A percentile compares a stretch with the other conserved stretches of the same genome.
These are phyloP conservation scores for Sminthurides aquaticus DNA, from an alignment of 2,888 invertebrate species.

Conservation along the genomic window DNA sequence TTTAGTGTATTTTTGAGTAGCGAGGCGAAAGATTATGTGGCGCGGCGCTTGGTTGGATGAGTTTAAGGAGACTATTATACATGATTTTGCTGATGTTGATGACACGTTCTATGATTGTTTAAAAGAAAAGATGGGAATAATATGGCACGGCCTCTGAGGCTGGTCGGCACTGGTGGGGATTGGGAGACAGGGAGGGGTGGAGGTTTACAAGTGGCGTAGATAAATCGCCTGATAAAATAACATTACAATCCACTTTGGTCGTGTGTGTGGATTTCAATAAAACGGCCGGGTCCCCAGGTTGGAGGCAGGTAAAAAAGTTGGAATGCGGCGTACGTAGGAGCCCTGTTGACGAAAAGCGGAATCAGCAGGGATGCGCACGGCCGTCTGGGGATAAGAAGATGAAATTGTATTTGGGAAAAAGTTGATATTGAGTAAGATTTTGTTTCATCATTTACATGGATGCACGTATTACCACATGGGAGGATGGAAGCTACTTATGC, in stretches of 20 bases:
- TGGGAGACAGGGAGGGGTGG: too few species aligned
- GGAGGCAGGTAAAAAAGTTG: neutral
- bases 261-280: neutral
- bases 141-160: too few species aligned
- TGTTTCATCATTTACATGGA: neutral
- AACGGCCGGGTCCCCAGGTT: neutral
- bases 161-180: too few species aligned
- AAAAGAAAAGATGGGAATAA: neutral
- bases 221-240: conserved; percentile 12
- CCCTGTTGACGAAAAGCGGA: conserved; percentile 11
- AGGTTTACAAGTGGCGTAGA: neutral
- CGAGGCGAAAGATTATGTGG: too few species aligned
- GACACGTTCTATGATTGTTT: conserved; percentile 6
- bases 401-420: neutral
- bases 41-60: too few species aligned
- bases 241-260: conserved; percentile 16
- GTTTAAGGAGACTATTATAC: too few species aligned
- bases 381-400: neutral
- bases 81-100: conserved; percentile 10
- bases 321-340: neutral
- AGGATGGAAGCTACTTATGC: neutral
- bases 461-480: neutral
- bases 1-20: too few species aligned
- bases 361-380: conserved; percentile 11
- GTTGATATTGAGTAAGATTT: neutral